These are phyloP conservation scores for Ammodytes dubius DNA, from an alignment of 2,113 vertebrate genomes.

Conservation along the genomic window DNA sequence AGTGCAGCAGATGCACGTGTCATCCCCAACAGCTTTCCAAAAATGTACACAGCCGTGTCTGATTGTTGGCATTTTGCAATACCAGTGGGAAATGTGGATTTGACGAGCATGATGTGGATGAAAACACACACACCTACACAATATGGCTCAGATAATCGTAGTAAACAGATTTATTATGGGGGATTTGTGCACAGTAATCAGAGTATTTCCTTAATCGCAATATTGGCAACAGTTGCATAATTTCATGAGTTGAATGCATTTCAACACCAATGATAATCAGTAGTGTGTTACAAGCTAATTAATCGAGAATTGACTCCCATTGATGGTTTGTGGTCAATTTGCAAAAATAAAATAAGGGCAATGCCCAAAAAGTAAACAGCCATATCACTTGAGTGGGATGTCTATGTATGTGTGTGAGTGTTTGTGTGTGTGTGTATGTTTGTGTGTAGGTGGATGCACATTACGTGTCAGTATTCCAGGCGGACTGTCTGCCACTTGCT, in stretches of 20 bases:
- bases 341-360: background rate
- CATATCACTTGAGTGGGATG: background rate
- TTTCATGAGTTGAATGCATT: constrained; percentile 18
- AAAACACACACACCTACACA: constrained; percentile 32
- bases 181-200: constrained; percentile 20
- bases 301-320: constrained; percentile 1
- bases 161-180: constrained; percentile 34
- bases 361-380: constrained; percentile 14
- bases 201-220: constrained; percentile 22
- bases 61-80: constrained; percentile 21
- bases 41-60: background rate
- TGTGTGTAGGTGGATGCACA: constrained; percentile 13
- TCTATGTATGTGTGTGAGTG: background rate
- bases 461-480: constrained; percentile 16
- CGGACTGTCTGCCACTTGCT: constrained; percentile 42
- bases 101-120: constrained; percentile 9
- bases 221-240: constrained; percentile 34
- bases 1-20: constrained; percentile 5
- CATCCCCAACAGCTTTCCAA: background rate
- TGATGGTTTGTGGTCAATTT: constrained; percentile 10
- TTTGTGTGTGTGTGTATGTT: background rate
- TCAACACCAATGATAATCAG: constrained; percentile 3
- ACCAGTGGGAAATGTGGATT: constrained; percentile 4
- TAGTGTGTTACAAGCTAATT: background rate
- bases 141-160: constrained; percentile 27